These are phyloP conservation scores for Aphaenogaster floridana DNA, from an alignment of 1,140 invertebrate species.

Conservation along the genomic window DNA sequence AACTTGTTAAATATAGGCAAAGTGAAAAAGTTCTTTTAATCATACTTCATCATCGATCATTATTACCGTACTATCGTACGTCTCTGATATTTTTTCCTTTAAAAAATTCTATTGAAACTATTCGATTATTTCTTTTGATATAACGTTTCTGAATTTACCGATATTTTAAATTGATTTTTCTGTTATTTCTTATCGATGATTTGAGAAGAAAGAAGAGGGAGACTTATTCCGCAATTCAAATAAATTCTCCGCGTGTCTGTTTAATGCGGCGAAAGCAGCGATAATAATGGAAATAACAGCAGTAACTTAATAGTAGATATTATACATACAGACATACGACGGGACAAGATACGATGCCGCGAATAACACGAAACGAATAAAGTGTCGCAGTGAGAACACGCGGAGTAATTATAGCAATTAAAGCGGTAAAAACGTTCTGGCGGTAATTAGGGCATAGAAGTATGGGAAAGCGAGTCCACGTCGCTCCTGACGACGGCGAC, in stretches of 20 bases:
- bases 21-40: background rate
- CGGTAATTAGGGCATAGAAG: conserved; percentile 52
- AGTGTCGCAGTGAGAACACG: conserved; percentile 37
- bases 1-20: background rate
- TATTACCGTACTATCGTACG: background rate
- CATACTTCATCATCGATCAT: background rate
- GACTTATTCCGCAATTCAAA: background rate
- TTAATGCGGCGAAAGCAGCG: background rate
- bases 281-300: conserved; percentile 20
- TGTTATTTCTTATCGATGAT: background rate
- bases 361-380: conserved; percentile 57
- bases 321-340: background rate
- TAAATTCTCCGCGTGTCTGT: conserved; percentile 11
- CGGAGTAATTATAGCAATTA: conserved; percentile 56
- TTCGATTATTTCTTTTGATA: background rate
- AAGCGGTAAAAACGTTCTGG: conserved; percentile 51
- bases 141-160: background rate
- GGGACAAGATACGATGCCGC: conserved; percentile 10
- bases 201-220: background rate
- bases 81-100: background rate
- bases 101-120: background rate
- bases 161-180: background rate
- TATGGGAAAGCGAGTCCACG: conserved; percentile 49
- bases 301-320: conserved; percentile 21
- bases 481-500: conserved; percentile 29